Evolutionary conservation across 2,113 vertebrate genomes (phyloP).

Genomic region (Desmodus rotundus): DNA sequence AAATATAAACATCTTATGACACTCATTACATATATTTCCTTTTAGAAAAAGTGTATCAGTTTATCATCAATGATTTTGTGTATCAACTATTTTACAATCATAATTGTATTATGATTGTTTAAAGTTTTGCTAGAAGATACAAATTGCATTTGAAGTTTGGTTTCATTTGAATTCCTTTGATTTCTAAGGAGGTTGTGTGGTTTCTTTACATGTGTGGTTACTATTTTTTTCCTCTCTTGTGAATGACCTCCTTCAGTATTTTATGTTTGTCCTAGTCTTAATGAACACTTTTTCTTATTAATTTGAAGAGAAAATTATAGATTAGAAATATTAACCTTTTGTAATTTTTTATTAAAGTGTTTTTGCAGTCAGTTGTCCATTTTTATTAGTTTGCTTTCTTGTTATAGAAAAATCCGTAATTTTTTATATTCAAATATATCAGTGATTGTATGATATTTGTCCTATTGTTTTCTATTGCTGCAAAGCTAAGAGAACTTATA

Average conservation of each 20-base stretch:
- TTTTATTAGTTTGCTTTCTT: constrained; percentile 14
- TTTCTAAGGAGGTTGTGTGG: neutral
- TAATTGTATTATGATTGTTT: neutral
- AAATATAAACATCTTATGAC: neutral
- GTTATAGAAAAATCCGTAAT: neutral
- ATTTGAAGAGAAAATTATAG: constrained; percentile 8
- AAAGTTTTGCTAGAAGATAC: neutral
- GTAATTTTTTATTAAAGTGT: neutral
- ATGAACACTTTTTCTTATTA: neutral
- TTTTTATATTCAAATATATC: constrained; percentile 18
- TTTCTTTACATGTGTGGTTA: neutral
- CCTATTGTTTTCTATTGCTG: neutral
- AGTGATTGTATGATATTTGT: neutral
- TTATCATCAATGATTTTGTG: neutral
- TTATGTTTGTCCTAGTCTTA: neutral
- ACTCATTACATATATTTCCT: neutral
- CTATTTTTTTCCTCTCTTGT: neutral
- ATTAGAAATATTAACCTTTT: constrained; percentile 5
- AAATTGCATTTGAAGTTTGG: neutral
- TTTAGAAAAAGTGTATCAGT: neutral
- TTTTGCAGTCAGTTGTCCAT: neutral
- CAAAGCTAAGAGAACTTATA: neutral
- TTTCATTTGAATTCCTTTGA: neutral
- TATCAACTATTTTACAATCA: neutral
- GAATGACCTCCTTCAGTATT: neutral